These are phyloP conservation scores for Excalfactoria chinensis DNA, from an alignment of 2,113 vertebrate genomes.

Conservation along the genomic window DNA sequence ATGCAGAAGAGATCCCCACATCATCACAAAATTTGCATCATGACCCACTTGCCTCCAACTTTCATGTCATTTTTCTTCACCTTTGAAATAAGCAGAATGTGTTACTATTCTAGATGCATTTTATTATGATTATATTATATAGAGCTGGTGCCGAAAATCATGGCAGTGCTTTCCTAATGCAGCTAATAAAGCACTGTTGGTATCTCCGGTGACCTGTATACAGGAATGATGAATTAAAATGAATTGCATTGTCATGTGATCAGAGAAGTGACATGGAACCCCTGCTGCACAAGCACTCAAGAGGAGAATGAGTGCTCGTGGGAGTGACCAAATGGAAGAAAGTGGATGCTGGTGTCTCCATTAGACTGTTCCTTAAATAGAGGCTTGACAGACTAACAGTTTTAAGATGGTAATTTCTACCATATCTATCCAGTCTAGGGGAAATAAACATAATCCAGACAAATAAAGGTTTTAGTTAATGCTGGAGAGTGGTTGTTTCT, in stretches of 20 bases:
- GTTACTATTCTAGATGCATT: conserved; percentile 10
- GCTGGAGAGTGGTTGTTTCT: not conserved
- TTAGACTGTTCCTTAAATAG: not conserved
- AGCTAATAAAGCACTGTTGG: not conserved
- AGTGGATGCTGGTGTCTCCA: not conserved
- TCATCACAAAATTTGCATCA: not conserved
- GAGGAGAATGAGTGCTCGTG: not conserved
- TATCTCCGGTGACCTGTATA: not conserved
- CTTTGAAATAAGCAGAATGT: not conserved
- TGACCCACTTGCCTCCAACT: not conserved
- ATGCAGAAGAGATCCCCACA: not conserved
- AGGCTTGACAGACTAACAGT: not conserved
- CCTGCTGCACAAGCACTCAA: not conserved
- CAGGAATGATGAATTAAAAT: not conserved
- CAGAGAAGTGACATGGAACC: not conserved
- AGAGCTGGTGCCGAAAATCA: not conserved
- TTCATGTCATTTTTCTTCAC: not conserved
- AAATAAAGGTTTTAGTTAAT: conserved; percentile 6
- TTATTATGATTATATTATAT: not conserved
- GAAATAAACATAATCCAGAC: not conserved
- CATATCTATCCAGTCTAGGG: not conserved
- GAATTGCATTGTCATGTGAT: not conserved
- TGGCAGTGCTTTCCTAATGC: not conserved
- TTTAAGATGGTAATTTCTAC: not conserved
- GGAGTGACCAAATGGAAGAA: not conserved